phyloP scores from a whole-genome alignment of 1,140 invertebrate species.

The Lepidurus apus region DNA sequence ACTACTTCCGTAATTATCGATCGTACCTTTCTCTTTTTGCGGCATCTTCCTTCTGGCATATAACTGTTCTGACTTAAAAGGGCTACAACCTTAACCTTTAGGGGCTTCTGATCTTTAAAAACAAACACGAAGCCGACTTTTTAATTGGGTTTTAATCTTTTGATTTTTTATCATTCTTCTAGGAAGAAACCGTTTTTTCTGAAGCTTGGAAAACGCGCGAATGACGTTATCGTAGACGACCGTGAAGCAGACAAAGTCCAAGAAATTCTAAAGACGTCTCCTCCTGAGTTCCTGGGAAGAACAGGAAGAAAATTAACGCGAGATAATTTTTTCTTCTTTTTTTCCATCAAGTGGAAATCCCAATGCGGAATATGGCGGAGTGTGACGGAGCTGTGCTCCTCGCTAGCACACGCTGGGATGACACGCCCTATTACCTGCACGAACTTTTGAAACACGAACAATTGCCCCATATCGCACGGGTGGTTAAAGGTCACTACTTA shows the following conservation, averaged over 20 bases:
- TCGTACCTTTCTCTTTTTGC: not conserved
- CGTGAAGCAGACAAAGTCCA: not conserved
- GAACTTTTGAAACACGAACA: constrained; percentile 66
- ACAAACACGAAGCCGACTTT: not conserved
- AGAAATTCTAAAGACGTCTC: not conserved
- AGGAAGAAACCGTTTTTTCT: not conserved
- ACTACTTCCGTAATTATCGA: not conserved
- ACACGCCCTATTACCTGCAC: constrained; percentile 67
- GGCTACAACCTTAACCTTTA: not conserved
- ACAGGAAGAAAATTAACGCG: not conserved
- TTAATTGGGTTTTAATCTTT: not conserved
- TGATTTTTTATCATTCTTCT: not conserved
- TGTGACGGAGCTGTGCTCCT: constrained; percentile 41
- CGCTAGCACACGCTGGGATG: constrained; percentile 61
- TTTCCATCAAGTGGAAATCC: not conserved
- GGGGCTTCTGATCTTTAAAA: not conserved
- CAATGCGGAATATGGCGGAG: constrained; percentile 24
- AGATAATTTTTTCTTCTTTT: not conserved
- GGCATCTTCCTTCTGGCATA: not conserved
- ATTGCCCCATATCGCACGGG: constrained; percentile 78
- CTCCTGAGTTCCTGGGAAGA: not conserved
- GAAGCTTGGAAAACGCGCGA: not conserved
- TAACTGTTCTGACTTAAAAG: not conserved
- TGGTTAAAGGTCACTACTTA: constrained; percentile 86
- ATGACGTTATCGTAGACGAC: not conserved